phyloP scores from a whole-genome alignment of 2,113 vertebrate species.

The Aldabrachelys gigantea region DNA sequence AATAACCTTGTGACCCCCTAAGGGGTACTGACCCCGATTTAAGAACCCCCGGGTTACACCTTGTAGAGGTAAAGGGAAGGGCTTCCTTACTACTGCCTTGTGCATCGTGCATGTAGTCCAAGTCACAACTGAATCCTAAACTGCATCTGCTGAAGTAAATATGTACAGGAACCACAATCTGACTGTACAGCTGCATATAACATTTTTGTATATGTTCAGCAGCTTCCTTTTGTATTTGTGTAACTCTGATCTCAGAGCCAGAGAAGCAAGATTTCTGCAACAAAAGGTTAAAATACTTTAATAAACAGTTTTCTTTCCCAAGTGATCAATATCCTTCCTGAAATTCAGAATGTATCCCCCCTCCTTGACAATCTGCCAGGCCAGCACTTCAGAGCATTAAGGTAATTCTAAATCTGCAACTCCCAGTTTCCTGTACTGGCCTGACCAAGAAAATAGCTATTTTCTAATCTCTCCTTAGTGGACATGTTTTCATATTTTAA shows the following conservation, averaged over 20 bases:
- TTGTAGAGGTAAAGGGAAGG: background rate
- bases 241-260: background rate
- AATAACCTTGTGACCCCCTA: too few relatives aligned
- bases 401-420: slow-evolving; percentile 25
- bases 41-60: background rate
- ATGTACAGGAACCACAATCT: background rate
- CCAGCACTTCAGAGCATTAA: background rate
- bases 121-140: background rate
- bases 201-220: background rate
- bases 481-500: background rate
- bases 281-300: background rate
- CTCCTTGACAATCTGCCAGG: slow-evolving; percentile 26
- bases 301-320: slow-evolving; percentile 3
- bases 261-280: background rate
- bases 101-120: background rate
- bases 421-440: background rate
- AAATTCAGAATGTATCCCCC: background rate
- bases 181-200: background rate
- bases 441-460: background rate
- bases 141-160: background rate
- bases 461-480: background rate
- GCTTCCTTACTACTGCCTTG: background rate
- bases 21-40: too few relatives aligned
- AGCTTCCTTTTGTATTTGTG: background rate
- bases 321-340: background rate